Percentiles rank a stretch among this genome's conserved stretches.
Conservation (phyloP, 2,888 invertebrate genomes). For the Calameuta idolon region DNA sequence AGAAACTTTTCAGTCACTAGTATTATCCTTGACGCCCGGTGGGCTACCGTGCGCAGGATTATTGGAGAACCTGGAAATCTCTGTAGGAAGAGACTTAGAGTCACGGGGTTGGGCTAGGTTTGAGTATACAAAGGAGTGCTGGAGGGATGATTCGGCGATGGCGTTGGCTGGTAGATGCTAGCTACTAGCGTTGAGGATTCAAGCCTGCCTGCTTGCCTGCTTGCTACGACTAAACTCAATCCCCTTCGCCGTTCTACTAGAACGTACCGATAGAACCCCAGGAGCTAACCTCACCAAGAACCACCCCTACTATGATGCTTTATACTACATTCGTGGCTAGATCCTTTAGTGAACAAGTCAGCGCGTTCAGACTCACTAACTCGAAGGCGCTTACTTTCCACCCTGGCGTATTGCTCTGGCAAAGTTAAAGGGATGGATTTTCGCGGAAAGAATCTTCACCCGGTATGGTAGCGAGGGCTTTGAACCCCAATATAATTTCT, state of each 20-base stretch:
- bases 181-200: constrained; percentile 13
- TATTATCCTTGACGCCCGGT: constrained; percentile 1
- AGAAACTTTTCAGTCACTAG: background rate
- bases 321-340: background rate
- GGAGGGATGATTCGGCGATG: constrained; percentile 20
- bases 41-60: background rate
- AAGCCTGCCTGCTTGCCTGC: background rate
- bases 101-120: constrained; percentile 25
- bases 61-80: constrained; percentile 9
- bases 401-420: constrained; percentile 38
- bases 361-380: constrained; percentile 42
- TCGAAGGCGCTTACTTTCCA: constrained; percentile 46
- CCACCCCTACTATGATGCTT: background rate
- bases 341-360: constrained; percentile 32
- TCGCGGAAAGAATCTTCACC: constrained; percentile 44
- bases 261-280: background rate
- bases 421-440: constrained; percentile 38
- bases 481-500: constrained; percentile 7
- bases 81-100: background rate
- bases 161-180: constrained; percentile 28
- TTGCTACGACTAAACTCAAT: constrained; percentile 9
- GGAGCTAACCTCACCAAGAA: constrained; percentile 3
- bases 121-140: constrained; percentile 32
- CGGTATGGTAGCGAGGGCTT: constrained; percentile 34
- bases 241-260: constrained; percentile 15